Percentiles rank a stretch among this genome's conserved stretches.
Conservation (phyloP, 1,140 invertebrate genomes). For the Pissodes strobi region DNA sequence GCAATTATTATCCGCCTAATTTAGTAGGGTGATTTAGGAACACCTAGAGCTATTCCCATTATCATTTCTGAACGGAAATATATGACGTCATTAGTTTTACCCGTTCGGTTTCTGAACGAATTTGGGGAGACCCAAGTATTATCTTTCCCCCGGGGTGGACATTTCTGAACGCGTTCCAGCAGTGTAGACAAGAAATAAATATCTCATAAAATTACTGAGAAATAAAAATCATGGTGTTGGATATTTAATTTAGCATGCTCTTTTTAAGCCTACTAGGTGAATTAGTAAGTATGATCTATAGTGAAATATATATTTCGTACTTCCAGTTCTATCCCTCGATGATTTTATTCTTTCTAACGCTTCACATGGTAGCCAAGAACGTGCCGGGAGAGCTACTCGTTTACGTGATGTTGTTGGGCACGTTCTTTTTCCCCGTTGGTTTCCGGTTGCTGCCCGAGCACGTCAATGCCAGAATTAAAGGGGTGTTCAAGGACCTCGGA, state of each 20-base stretch:
- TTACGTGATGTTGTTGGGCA: not conserved
- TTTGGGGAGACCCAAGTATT: too few species aligned
- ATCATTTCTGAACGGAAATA: too few species aligned
- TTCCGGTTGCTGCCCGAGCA: not conserved
- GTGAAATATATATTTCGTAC: not conserved
- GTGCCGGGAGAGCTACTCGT: not conserved
- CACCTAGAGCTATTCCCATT: too few species aligned
- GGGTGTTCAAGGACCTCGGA: not conserved
- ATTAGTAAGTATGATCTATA: not conserved
- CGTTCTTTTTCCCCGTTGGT: not conserved
- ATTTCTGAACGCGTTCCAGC: too few species aligned
- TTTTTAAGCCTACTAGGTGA: not conserved
- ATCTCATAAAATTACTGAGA: too few species aligned
- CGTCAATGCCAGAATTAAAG: not conserved
- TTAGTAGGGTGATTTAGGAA: too few species aligned
- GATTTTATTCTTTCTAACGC: not conserved
- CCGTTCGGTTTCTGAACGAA: too few species aligned
- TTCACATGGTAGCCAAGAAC: not conserved
- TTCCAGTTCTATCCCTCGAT: slow-evolving; percentile 19
- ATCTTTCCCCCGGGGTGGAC: too few species aligned
- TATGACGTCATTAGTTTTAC: too few species aligned
- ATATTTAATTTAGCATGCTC: not conserved
- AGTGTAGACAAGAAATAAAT: too few species aligned
- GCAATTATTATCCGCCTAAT: too few species aligned
- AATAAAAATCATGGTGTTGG: too few species aligned